Evolutionary conservation across 1,140 invertebrate species (phyloP), one percentile per base, ranked within the genome.

Genomic region (Gonioctena quinquepunctata): DNA sequence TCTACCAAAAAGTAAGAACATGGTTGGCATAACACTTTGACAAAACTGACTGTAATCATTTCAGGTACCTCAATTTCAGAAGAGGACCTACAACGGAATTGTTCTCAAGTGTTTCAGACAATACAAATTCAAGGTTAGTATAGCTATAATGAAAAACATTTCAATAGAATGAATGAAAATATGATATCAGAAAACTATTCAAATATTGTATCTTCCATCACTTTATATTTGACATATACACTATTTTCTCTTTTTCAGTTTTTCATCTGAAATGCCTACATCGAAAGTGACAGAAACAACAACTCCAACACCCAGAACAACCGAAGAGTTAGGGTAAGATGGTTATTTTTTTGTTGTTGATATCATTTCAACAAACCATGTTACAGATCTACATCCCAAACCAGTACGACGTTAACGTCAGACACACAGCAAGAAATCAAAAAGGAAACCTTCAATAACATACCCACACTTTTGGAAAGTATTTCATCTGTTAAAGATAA

Each of bases 31-130:
- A 54, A 27, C 13, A 16, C 2, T 6, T n/a, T 57, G 11, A 33
- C n/a, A 56, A 64, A 26, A 19, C 22, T 65, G 21, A 11, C 8
- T 13, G 18, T 4, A 19, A 66, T 23, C 65, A 70, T 62, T 2
- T 61, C 42, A 62, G 48, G 42, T 62, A 62, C 25, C 2, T 67
- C 26, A 27, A 64, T 19, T 68, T 76, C 11, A 69, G 62, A 67
- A 68, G 74, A 49, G 72, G 72, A 61, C 64, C 69, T 21, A 76
- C 72, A 2, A 62, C 64, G n/a, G 62, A 21, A 66, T 27, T 18
- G 1, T 5, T 56, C 19, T 5, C 21, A 59, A 23, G 11, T 25
- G 42, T 4, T 8, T 11, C 13, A 13, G 22, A 64, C 19, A 64
- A 64, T 19, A 49, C n/a, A 49, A 49, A 42, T 42, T 42, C 33